Percentiles rank a stretch among this genome's conserved stretches.
Conservation (phyloP, 2,888 invertebrate genomes). For the Amblyjoppa fuscipennis region DNA sequence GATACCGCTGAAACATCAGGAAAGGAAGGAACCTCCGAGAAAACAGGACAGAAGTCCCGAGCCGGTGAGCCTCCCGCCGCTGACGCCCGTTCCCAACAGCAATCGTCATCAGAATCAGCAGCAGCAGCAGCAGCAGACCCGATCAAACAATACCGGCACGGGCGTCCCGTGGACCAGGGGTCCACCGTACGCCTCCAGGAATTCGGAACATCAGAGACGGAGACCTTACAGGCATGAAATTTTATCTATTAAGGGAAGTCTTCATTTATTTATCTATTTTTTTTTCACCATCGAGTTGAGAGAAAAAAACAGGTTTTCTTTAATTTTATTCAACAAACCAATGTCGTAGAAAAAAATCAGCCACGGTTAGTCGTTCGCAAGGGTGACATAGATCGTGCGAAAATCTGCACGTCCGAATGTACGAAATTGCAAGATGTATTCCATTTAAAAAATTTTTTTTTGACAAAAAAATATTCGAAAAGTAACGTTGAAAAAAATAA, state of each 20-base stretch:
- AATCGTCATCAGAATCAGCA: conserved; percentile 64
- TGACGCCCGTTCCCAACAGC: conserved; percentile 77
- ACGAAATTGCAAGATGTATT: no score
- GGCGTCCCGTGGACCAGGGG: conserved; percentile 62
- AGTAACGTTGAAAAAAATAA: no score
- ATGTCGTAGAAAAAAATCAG: no score
- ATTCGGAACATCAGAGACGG: conserved; percentile 75
- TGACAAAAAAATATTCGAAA: no score
- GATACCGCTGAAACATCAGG: conserved; percentile 81
- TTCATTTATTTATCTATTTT: neutral
- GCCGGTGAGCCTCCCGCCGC: conserved; percentile 80
- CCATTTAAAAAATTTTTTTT: no score
- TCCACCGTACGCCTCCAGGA: conserved; percentile 49
- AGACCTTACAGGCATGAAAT: conserved; percentile 80
- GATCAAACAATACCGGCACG: conserved; percentile 51
- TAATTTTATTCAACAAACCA: no score
- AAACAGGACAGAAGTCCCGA: conserved; percentile 72
- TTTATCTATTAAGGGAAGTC: neutral
- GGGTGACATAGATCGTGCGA: no score
- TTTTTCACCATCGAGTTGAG: no score
- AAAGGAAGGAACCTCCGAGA: conserved; percentile 75
- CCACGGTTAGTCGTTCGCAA: no score
- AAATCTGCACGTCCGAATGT: no score
- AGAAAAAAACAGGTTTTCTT: no score
- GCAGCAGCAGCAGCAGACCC: neutral